A percentile compares a stretch with the other conserved stretches of the same genome.
Evolutionary conservation across 2,113 vertebrate genomes (phyloP).

Genomic region (Agapornis roseicollis): DNA sequence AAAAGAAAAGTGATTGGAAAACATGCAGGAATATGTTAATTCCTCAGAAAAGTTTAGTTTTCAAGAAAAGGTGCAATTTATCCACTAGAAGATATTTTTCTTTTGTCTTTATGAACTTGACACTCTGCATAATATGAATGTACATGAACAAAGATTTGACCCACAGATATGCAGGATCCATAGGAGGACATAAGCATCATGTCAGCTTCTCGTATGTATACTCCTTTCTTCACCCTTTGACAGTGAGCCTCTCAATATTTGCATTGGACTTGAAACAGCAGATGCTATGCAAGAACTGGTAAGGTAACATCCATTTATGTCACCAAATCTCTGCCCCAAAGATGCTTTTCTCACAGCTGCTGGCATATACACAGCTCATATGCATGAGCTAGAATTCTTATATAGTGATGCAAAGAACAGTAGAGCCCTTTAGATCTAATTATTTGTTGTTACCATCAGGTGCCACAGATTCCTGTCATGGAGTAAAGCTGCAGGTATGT

Average conservation of each 20-base stretch:
- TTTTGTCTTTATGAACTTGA: background rate
- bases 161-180: background rate
- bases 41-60: background rate
- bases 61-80: background rate
- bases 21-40: background rate
- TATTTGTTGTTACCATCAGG: background rate
- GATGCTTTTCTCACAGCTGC: background rate
- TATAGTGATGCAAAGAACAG: background rate
- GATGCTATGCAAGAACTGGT: background rate
- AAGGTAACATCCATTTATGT: background rate
- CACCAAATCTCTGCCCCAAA: background rate
- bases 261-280: background rate
- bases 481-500: background rate
- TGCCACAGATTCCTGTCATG: accelerated
- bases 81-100: background rate
- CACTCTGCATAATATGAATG: background rate
- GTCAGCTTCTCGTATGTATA: background rate
- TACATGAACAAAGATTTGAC: background rate
- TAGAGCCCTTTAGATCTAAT: background rate
- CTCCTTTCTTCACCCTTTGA: background rate
- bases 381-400: background rate
- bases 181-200: background rate
- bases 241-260: background rate
- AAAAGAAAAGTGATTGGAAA: background rate
- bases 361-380: background rate